Evolutionary conservation across 1,140 invertebrate species (phyloP), one percentile per base, ranked within the genome.

Genomic region (Radopholus similis): DNA sequence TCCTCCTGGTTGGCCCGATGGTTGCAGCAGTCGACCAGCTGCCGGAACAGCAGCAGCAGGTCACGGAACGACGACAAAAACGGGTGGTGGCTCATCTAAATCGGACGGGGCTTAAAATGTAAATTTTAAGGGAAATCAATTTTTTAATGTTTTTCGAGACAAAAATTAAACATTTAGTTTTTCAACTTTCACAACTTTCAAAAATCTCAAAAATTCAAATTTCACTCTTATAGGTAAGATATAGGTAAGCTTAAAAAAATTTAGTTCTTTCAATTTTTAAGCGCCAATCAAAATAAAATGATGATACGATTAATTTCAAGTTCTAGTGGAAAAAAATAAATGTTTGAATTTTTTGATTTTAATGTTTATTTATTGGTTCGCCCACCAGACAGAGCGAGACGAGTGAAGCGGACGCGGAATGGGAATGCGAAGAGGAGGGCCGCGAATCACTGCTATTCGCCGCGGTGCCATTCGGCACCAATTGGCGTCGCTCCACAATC

Each of bases 21-120:
- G 56, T 85, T 97, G 92, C 93, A 96, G 54, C 92, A 91, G 85
- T 97, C 93, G 77, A 98, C 95, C 64, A 98, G 86, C 81, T 90
- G 91, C 83, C 93, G 92, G 73, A 99, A 86, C 77, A 95, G 90
- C 84, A 91, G 92, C 68, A 98, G 88, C 86, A 94, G 95, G 85
- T 97, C 92, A 65, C 95, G 90, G 86, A 97, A 97, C 79, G 90
- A 93, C 47, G 93, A 90, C 83, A 98, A 95, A 85, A 99, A 97
- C 38, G 95, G 94, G 87, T 99, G 95, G 87, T 99, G 95, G 69
- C 93, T 97, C 44, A 99, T 88, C 59, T 73, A 99, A 89, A 85
- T 95, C n/a, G n/a, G n/a, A 98, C 56, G 98, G 86, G 42, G 94
- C 96, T 9, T 18, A 28, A 63, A 49, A 55, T 4, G 47, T n/a